Evolutionary conservation across 2,113 vertebrate genomes (phyloP).

Genomic region (Mionectes macconnelli): DNA sequence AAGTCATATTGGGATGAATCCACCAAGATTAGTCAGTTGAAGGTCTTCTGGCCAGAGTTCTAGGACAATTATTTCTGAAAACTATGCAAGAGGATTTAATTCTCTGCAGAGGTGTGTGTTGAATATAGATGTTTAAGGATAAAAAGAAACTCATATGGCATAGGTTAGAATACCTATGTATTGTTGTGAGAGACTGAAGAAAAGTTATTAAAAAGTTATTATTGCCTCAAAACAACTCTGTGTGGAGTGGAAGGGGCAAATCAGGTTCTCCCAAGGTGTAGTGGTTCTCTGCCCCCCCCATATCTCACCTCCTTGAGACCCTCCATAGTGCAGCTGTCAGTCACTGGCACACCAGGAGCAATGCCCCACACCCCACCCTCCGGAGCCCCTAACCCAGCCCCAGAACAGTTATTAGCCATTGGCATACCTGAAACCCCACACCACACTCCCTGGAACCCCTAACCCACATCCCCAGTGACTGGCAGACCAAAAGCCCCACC

Average conservation of each 20-base stretch:
- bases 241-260: background rate
- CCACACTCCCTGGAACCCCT: background rate
- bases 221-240: background rate
- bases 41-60: background rate
- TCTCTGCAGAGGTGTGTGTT: background rate
- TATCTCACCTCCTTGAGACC: background rate
- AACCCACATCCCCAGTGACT: background rate
- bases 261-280: background rate
- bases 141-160: background rate
- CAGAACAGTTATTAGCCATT: too few species aligned
- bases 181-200: background rate
- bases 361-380: background rate
- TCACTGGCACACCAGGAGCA: background rate
- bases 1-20: background rate
- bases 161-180: background rate
- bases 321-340: background rate
- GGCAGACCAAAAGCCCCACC: background rate
- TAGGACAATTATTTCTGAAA: background rate
- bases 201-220: background rate
- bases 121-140: background rate
- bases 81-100: background rate
- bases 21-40: background rate
- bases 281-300: background rate
- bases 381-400: too few species aligned
- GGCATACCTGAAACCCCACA: too few species aligned